phyloP scores from a whole-genome alignment of 2,888 invertebrate genomes.

The Tenodera sinensis region DNA sequence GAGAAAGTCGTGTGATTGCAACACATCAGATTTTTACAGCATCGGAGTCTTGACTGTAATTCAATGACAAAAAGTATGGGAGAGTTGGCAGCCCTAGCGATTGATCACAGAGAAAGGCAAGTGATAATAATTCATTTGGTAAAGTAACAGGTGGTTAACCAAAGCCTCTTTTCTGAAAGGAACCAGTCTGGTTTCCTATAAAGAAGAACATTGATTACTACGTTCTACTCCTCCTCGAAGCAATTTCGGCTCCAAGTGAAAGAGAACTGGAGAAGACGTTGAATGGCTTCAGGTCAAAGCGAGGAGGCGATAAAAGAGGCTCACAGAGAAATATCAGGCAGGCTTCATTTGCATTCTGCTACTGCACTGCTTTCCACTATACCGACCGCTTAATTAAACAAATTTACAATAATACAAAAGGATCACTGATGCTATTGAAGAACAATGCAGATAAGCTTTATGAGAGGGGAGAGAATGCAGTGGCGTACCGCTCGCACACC shows the following conservation, averaged over 20 bases:
- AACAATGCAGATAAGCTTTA: background rate
- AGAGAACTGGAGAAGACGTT: background rate
- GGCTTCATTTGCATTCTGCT: constrained; percentile 1
- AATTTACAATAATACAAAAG: constrained; percentile 10
- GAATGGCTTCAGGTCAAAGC: background rate
- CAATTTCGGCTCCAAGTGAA: background rate
- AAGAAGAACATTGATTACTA: background rate
- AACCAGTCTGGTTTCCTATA: background rate
- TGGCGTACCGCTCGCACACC: background rate
- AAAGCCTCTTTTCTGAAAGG: background rate
- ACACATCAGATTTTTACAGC: no score
- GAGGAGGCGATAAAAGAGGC: background rate
- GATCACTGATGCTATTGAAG: background rate
- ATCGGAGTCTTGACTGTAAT: no score
- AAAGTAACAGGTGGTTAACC: no score
- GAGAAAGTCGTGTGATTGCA: no score
- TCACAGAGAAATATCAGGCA: background rate
- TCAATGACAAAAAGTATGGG: no score
- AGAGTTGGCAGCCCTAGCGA: no score
- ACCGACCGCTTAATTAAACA: background rate
- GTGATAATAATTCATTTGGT: no score
- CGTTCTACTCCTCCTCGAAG: background rate
- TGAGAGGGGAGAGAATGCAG: background rate
- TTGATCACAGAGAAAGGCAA: no score
- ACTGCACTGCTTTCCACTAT: background rate